Evolutionary conservation across 2,113 vertebrate species (phyloP).

Genomic region (Noturus placidus): DNA sequence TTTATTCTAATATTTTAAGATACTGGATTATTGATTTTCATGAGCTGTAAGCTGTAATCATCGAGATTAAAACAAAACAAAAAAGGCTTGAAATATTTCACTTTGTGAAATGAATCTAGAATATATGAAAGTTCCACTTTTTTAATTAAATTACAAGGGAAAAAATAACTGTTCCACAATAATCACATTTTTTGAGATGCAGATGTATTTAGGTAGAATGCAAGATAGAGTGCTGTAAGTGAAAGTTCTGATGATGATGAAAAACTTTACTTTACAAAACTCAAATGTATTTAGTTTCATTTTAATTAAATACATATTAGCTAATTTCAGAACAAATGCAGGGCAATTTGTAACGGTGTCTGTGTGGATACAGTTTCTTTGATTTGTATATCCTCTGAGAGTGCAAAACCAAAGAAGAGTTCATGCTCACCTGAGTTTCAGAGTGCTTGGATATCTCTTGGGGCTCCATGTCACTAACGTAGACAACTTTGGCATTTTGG

Average conservation of each 20-base stretch:
- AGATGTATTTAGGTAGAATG: not conserved
- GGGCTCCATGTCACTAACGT: slow-evolving; percentile 76
- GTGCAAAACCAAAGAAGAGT: not conserved
- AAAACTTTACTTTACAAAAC: no score
- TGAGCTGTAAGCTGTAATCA: no score
- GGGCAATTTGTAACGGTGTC: not conserved
- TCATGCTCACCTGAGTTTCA: slow-evolving; percentile 58
- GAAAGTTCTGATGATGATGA: not conserved
- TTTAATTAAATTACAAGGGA: no score
- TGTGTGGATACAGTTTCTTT: not conserved
- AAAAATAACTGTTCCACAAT: no score
- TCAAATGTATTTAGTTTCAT: not conserved
- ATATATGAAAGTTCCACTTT: no score
- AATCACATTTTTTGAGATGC: no score
- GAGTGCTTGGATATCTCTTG: slow-evolving; percentile 45
- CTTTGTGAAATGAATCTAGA: no score
- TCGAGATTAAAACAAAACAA: no score
- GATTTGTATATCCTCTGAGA: not conserved
- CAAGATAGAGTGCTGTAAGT: not conserved
- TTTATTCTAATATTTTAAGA: no score
- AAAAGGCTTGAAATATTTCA: no score
- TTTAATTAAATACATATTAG: not conserved
- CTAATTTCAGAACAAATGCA: not conserved
- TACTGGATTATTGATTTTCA: no score
- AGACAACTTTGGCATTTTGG: slow-evolving; percentile 84